Evolutionary conservation across 2,888 invertebrate genomes (phyloP).

Genomic region (Megaustenia siamemsis): DNA sequence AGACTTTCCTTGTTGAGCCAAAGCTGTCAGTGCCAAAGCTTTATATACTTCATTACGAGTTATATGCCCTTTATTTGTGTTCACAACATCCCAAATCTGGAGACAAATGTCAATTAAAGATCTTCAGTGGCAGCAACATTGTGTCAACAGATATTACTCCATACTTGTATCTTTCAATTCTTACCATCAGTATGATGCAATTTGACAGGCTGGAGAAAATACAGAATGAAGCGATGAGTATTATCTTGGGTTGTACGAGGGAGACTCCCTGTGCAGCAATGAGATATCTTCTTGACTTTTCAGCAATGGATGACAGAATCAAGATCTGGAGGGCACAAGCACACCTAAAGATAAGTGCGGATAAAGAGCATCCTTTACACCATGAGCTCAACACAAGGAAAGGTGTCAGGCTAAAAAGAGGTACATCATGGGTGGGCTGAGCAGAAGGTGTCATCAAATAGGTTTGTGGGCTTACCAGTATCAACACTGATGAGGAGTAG

Average conservation of each 20-base stretch:
- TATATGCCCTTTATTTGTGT: slow-evolving; percentile 77
- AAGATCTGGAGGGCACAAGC: no score
- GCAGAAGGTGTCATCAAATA: no score
- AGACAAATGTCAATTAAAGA: background rate
- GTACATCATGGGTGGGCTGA: no score
- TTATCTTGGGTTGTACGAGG: no score
- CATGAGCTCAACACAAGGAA: no score
- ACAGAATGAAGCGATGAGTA: background rate
- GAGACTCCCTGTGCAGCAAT: no score
- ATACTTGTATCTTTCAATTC: background rate
- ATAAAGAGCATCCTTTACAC: no score
- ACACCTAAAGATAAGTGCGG: no score
- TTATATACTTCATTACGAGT: slow-evolving; percentile 79
- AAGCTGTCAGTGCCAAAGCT: slow-evolving; percentile 79
- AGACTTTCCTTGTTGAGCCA: slow-evolving; percentile 80
- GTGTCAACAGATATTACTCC: background rate
- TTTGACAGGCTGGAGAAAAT: background rate
- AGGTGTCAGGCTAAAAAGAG: no score
- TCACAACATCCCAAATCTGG: slow-evolving; percentile 80
- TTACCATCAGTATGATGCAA: background rate
- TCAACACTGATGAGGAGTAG: no score
- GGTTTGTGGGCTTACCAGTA: no score
- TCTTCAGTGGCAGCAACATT: background rate
- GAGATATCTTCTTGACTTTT: background rate
- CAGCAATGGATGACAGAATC: background rate